Evolutionary conservation across 2,797 vertebrate genomes (phyloP).

Genomic region (Cebuella pygmaea): DNA sequence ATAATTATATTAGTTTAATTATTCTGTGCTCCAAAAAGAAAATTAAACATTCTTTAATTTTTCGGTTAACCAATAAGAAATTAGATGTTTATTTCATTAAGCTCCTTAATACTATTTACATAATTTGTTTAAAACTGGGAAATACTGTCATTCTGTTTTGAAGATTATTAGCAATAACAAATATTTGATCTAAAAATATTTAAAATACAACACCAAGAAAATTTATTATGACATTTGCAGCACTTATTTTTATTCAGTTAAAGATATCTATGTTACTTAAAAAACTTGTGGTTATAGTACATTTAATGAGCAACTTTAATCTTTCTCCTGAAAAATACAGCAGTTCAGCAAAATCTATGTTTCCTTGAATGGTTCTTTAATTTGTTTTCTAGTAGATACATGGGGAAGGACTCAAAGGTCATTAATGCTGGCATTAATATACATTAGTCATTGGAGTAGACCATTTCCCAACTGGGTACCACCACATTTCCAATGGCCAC

Average conservation of each 20-base stretch:
- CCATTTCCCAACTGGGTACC: conserved; percentile 72
- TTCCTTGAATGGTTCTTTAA: conserved; percentile 70
- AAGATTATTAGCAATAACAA: background rate
- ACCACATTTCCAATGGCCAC: conserved; percentile 80
- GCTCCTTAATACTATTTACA: background rate
- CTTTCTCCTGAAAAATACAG: conserved; percentile 58
- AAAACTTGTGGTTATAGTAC: background rate
- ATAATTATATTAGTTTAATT: conserved; percentile 52
- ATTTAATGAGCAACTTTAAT: conserved; percentile 49
- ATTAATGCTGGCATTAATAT: conserved; percentile 75
- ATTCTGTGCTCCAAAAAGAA: background rate
- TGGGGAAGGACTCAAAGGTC: conserved; percentile 58
- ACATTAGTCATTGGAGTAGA: conserved; percentile 80
- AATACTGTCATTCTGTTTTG: background rate
- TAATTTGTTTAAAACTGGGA: background rate
- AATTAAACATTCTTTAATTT: background rate
- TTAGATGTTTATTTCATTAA: background rate
- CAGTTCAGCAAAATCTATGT: conserved; percentile 66
- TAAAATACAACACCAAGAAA: background rate
- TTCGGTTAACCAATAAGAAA: conserved; percentile 32
- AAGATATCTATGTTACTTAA: background rate
- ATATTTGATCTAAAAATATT: background rate
- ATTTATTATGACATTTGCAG: background rate
- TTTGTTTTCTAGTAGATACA: conserved; percentile 75
- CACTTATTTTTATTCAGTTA: conserved; percentile 32